phyloP scores from a whole-genome alignment of 2,888 invertebrate genomes.

The Sarcophaga rosellei region DNA sequence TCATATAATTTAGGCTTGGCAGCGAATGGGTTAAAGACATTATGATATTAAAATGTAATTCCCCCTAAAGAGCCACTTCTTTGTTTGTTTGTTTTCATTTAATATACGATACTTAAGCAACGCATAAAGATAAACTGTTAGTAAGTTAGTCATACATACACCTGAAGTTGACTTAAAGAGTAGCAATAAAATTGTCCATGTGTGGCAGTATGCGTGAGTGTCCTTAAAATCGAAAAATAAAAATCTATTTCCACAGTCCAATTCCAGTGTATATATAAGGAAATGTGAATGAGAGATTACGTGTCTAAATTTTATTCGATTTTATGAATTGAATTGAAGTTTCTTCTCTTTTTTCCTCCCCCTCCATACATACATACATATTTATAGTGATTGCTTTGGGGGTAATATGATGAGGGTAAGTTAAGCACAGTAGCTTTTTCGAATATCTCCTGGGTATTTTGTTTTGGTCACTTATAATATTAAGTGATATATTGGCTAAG shows the following conservation, averaged over 20 bases:
- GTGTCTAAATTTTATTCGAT: constrained; percentile 46
- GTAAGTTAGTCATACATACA: too few relatives aligned
- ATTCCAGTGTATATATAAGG: not conserved
- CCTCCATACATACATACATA: not conserved
- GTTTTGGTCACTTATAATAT: constrained; percentile 58
- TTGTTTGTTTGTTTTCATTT: too few relatives aligned
- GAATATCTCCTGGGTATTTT: constrained; percentile 13
- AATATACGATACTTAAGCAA: too few relatives aligned
- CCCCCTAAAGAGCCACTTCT: too few relatives aligned
- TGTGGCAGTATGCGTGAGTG: too few relatives aligned
- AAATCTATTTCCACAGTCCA: not conserved
- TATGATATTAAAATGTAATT: too few relatives aligned
- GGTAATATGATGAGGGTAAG: not conserved
- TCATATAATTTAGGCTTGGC: too few relatives aligned
- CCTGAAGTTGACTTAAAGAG: too few relatives aligned
- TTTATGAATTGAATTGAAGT: not conserved
- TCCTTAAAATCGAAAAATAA: not conserved
- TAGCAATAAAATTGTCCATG: too few relatives aligned
- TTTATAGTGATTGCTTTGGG: not conserved
- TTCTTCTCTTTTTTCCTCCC: not conserved
- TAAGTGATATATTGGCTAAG: constrained; percentile 24
- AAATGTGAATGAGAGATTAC: constrained; percentile 7
- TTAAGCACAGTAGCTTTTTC: not conserved
- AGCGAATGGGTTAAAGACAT: too few relatives aligned
- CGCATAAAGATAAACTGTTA: too few relatives aligned